Base-by-base conservation (phyloP, 2,888 invertebrate species). In the Cosmia pyralina region DNA sequence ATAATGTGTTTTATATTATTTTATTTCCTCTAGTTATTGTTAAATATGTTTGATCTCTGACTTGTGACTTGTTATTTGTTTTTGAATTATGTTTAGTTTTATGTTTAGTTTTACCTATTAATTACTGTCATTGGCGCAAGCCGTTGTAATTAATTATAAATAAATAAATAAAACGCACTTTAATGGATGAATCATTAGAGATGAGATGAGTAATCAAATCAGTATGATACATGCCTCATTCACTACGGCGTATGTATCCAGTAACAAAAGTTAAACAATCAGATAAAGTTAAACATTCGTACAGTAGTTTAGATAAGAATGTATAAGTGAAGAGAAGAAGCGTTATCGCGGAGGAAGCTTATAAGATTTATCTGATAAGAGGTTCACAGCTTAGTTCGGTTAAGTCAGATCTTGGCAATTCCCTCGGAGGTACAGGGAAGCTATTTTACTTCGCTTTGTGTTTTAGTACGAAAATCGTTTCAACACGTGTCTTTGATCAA, bases 291-390 rank as follows among this genome's bases (percentile, higher is more conserved):
- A 8, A 10, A 15, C 15, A 63, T 5, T 8, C 38, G 19, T 63
- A 22, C 48, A 34, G 15, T 75, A 34, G 15, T 62, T 50, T 17
- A 66, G 58, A 69, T 69, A 65, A 41, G 41, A 78, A 65, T 69
- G 60, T 65, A 82, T 78, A 65, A 82, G 64, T 34, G 69, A 52
- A 69, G 63, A 48, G 46, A 60, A 38, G 46, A 65, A 65, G n/a
- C 48, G 22, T 52, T 71, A 78, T 77, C 82, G 22, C 11, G 7
- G 13, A 19, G 15, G 64, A 17, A 83, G 72, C 83, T 71, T 71
- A 79, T 71, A 50, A 28, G 66, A 71, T 79, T 67, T 67, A 67
- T 67, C 55, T 52, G 83, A 79, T 83, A 79, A 79, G 66, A 58
- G 62, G 52, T 64, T 63, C 53, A 10, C 53, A 62, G 63, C 53